Conservation (phyloP, 2,888 invertebrate species). For the Agriotes lineatus region DNA sequence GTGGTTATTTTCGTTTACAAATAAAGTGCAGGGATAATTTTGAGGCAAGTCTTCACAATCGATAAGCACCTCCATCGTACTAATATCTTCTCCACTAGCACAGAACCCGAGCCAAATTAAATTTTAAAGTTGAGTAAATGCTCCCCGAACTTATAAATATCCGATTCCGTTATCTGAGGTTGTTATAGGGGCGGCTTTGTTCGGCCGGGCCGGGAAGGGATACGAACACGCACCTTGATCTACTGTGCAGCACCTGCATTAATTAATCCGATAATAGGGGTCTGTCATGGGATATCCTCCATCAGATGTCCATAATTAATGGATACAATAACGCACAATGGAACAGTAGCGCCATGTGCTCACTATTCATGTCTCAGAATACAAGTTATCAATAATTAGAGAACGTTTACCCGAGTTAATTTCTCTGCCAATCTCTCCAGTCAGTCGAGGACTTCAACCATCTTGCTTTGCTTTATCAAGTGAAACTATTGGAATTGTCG, state of each 20-base stretch:
- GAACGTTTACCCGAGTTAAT: slow-evolving; percentile 19
- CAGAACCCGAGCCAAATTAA: too few species aligned
- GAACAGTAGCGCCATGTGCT: slow-evolving; percentile 55
- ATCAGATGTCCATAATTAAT: slow-evolving; percentile 59
- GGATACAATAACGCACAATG: slow-evolving; percentile 54
- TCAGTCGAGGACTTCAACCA: background rate
- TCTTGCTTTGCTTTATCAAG: background rate
- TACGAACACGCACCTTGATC: slow-evolving; percentile 33
- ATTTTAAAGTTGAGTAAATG: too few species aligned
- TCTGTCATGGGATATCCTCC: slow-evolving; percentile 60
- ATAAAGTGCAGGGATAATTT: too few species aligned
- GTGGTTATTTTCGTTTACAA: too few species aligned
- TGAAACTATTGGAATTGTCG: too few species aligned
- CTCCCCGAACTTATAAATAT: background rate
- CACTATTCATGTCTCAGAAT: slow-evolving; percentile 29
- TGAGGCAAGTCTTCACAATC: too few species aligned
- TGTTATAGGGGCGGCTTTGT: slow-evolving; percentile 7
- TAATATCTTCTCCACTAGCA: too few species aligned
- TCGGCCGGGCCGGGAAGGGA: slow-evolving; percentile 10
- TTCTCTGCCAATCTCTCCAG: background rate
- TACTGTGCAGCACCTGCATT: slow-evolving; percentile 54
- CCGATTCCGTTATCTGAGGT: background rate
- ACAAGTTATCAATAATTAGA: slow-evolving; percentile 22
- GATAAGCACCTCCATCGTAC: too few species aligned
- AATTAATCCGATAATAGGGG: slow-evolving; percentile 60